Conservation (phyloP, 2,113 vertebrate genomes). For the Callipepla californica region DNA sequence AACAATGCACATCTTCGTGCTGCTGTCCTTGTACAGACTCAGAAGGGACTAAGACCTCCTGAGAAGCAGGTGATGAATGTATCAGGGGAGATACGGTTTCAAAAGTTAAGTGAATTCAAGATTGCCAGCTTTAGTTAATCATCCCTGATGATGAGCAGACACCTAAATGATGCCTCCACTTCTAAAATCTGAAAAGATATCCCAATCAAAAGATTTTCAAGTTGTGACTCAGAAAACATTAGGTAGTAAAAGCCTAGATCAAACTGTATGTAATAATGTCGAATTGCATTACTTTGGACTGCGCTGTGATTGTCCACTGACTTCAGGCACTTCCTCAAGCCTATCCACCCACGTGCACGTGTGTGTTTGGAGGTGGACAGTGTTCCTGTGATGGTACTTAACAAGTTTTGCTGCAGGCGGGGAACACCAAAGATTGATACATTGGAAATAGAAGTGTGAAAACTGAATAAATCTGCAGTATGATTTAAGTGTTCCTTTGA, state of each 20-base stretch:
- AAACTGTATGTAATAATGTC: neutral
- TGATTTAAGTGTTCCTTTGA: neutral
- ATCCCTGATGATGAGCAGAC: neutral
- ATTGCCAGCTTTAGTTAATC: neutral
- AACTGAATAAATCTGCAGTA: neutral
- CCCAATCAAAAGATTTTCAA: neutral
- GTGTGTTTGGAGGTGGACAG: neutral
- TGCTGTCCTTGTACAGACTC: neutral
- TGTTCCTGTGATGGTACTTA: neutral
- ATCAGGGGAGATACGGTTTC: neutral
- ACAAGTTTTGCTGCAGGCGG: neutral
- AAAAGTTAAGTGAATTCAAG: neutral
- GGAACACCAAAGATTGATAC: neutral
- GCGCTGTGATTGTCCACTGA: neutral
- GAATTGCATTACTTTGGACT: neutral
- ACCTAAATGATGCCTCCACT: neutral
- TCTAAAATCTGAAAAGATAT: neutral
- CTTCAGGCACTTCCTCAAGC: neutral
- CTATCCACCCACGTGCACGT: neutral
- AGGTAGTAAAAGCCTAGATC: neutral
- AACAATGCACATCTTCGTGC: conserved; percentile 18
- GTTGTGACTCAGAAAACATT: neutral
- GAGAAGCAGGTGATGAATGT: conserved; percentile 20
- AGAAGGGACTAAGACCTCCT: conserved; percentile 1
- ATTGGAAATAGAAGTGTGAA: neutral